phyloP scores from a whole-genome alignment of 2,113 vertebrate genomes.

The Aptenodytes forsteri region DNA sequence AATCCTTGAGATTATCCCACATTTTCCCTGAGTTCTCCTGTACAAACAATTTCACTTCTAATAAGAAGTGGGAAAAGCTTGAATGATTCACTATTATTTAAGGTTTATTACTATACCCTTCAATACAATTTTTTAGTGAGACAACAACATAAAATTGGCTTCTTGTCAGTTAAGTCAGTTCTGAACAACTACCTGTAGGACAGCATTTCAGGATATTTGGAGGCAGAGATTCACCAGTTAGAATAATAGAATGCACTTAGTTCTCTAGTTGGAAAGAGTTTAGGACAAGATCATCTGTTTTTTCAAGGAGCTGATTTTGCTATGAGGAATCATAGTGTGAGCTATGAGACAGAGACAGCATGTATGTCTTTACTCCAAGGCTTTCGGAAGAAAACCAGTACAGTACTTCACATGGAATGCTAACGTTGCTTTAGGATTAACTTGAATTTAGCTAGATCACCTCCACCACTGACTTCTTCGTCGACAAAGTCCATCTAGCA shows the following conservation, averaged over 20 bases:
- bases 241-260: background rate
- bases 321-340: background rate
- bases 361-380: background rate
- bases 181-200: background rate
- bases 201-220: background rate
- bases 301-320: background rate
- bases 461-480: background rate
- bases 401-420: background rate
- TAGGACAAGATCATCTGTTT: background rate
- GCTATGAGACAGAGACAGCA: background rate
- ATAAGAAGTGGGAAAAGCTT: background rate
- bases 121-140: background rate
- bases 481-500: background rate
- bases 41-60: background rate
- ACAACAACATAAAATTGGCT: background rate
- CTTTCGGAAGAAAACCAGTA: background rate
- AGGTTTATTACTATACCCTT: background rate
- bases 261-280: background rate
- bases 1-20: background rate
- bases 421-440: background rate
- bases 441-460: background rate
- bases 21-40: background rate
- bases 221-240: background rate
- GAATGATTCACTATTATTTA: background rate
- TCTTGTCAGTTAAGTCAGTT: background rate